Conservation (phyloP, 2,888 invertebrate genomes). For the Mystacides longicornis region DNA sequence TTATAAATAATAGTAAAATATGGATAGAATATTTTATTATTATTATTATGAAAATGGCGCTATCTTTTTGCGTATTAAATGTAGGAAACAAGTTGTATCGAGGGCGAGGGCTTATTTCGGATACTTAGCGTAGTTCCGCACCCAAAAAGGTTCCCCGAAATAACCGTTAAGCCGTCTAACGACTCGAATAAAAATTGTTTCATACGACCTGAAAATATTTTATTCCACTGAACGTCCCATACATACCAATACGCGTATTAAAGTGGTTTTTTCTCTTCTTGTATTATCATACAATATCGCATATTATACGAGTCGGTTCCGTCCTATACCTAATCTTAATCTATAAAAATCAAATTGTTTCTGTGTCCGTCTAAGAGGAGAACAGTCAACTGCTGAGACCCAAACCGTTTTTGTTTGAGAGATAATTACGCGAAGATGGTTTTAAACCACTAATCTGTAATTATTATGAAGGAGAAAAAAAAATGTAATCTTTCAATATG, state of each 20-base stretch:
- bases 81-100: not conserved
- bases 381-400: too few species aligned
- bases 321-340: too few species aligned
- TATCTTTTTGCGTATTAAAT: constrained; percentile 1
- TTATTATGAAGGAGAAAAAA: too few species aligned
- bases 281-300: too few species aligned
- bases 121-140: not conserved
- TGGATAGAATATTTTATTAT: not conserved
- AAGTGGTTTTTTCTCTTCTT: not conserved
- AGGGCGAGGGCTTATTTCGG: constrained; percentile 1
- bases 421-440: too few species aligned
- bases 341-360: too few species aligned
- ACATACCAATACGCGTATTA: constrained; percentile 6
- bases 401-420: too few species aligned
- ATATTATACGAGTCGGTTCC: too few species aligned
- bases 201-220: constrained; percentile 17
- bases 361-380: too few species aligned
- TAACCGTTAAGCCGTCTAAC: constrained; percentile 19
- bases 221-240: not conserved
- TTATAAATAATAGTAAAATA: too few species aligned
- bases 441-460: too few species aligned
- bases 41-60: not conserved
- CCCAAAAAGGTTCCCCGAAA: constrained; percentile 1
- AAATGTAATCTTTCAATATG: too few species aligned
- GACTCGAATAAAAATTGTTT: constrained; percentile 24